These are phyloP conservation scores for Oreohelix idahoensis DNA, from an alignment of 1,140 invertebrate species.

Conservation along the genomic window DNA sequence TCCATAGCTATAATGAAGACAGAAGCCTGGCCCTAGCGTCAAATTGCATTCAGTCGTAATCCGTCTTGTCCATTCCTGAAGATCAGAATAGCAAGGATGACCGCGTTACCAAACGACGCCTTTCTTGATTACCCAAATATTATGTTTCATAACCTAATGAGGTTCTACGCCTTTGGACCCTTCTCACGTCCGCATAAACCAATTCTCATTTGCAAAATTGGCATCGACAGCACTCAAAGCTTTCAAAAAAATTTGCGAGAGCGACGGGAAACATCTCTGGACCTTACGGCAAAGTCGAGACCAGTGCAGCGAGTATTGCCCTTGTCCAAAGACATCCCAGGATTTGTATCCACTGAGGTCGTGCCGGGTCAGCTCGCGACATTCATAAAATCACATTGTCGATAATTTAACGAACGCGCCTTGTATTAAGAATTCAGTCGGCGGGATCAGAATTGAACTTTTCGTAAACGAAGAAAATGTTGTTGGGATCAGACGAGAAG, in stretches of 20 bases:
- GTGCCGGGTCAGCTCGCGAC: conserved; percentile 2
- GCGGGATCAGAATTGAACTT: background rate
- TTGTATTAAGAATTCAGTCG: conserved; percentile 11
- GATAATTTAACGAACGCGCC: conserved; percentile 15
- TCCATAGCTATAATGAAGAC: background rate
- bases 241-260: background rate
- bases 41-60: background rate
- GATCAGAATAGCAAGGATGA: background rate
- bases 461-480: background rate
- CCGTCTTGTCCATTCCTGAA: background rate
- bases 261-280: background rate
- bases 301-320: background rate
- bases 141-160: conserved; percentile 27
- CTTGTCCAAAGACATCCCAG: background rate
- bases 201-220: conserved; percentile 32
- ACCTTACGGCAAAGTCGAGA: background rate
- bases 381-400: conserved; percentile 28
- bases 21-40: background rate
- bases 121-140: conserved; percentile 25
- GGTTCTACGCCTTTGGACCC: background rate
- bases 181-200: conserved; percentile 14
- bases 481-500: background rate
- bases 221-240: background rate
- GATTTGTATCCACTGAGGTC: conserved; percentile 13
- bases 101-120: background rate